Evolutionary conservation across 2,113 vertebrate genomes (phyloP).

Genomic region (Chaetodon trifascialis): DNA sequence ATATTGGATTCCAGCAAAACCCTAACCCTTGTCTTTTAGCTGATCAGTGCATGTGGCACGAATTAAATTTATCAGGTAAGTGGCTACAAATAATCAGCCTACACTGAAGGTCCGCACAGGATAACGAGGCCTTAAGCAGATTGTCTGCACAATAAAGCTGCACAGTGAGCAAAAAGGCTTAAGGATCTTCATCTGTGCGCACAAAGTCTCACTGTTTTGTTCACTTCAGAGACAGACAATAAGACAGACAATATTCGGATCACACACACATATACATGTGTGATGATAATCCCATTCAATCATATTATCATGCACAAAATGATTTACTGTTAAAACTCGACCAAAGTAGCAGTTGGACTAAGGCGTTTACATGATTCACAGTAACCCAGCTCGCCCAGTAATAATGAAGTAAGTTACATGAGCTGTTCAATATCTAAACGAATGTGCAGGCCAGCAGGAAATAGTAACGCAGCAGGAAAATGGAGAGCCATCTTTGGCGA

Average conservation of each 20-base stretch:
- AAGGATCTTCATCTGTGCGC: constrained; percentile 31
- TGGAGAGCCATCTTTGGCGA: background rate
- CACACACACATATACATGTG: constrained; percentile 19
- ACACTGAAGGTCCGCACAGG: constrained; percentile 25
- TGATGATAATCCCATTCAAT: constrained; percentile 38
- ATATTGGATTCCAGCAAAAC: constrained; percentile 52
- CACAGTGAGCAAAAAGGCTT: constrained; percentile 43
- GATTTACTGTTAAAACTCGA: constrained; percentile 1
- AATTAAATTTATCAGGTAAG: constrained; percentile 60
- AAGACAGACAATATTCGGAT: constrained; percentile 24
- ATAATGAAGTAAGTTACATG: background rate
- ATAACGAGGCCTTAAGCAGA: constrained; percentile 55
- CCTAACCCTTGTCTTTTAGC: constrained; percentile 26
- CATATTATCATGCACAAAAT: constrained; percentile 3
- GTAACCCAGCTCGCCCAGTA: background rate
- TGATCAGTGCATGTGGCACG: constrained; percentile 44
- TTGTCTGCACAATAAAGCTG: constrained; percentile 56
- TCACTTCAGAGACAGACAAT: constrained; percentile 1
- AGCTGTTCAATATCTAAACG: constrained; percentile 1
- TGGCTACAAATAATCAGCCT: constrained; percentile 47
- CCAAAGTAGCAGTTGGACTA: constrained; percentile 11
- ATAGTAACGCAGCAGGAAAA: background rate
- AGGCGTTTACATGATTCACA: background rate
- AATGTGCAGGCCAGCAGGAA: background rate
- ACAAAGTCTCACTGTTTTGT: constrained; percentile 54